A percentile compares a stretch with the other conserved stretches of the same genome.
Evolutionary conservation across 37 sponge, comb jelly and placozoan species (phyloP).

Genomic region (Ianthella basta): DNA sequence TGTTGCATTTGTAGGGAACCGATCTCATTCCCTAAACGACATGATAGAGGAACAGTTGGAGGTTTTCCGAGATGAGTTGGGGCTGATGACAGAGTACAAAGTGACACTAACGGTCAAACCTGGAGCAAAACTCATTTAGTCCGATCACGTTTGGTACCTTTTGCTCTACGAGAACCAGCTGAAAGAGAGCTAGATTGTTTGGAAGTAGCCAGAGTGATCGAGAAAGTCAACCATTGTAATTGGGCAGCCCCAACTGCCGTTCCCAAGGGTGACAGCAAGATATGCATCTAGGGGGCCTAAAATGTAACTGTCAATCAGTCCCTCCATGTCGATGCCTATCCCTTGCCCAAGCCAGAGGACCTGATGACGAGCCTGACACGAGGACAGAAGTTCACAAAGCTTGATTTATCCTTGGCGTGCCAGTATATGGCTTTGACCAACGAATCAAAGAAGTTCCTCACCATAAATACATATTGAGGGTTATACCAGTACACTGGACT

Average conservation of each 20-base stretch:
- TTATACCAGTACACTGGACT: not conserved
- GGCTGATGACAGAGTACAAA: not conserved
- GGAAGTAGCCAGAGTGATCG: not conserved
- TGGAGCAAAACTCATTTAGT: not conserved
- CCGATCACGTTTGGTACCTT: not conserved
- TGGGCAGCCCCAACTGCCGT: conserved; percentile 3
- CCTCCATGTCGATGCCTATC: not conserved
- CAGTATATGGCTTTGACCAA: no score
- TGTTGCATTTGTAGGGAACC: not conserved
- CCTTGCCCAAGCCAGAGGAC: not conserved
- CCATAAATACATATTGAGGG: not conserved
- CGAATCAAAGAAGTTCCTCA: no score
- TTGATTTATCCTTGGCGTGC: not conserved
- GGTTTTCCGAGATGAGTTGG: conserved; percentile 15
- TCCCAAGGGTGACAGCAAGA: not conserved
- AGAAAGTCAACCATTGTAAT: not conserved
- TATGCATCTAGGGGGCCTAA: not conserved
- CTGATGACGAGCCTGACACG: not conserved
- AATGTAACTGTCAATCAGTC: not conserved
- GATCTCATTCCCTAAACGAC: not conserved
- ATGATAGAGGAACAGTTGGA: not conserved
- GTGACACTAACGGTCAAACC: not conserved
- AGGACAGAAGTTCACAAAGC: not conserved
- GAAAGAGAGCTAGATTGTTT: conserved; percentile 1
- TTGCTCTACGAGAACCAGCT: not conserved